phyloP scores from a whole-genome alignment of 2,113 vertebrate species.

The Sialia sialis region DNA sequence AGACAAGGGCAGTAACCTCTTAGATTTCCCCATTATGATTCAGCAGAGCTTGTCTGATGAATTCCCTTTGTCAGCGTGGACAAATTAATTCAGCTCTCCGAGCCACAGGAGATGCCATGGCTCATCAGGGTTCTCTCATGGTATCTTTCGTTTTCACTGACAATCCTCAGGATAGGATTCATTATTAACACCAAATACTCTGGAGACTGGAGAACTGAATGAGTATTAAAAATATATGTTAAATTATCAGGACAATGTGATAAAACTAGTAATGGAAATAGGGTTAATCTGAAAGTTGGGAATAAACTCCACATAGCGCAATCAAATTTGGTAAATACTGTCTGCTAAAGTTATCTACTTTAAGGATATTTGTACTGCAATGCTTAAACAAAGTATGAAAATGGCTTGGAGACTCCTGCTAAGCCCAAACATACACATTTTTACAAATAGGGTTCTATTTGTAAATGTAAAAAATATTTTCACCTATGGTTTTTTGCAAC shows the following conservation, averaged over 20 bases:
- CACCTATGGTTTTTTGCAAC: not conserved
- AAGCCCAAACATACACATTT: not conserved
- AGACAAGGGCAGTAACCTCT: not conserved
- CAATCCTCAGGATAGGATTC: accelerated
- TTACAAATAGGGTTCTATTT: not conserved
- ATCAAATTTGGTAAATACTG: not conserved
- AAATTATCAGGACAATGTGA: not conserved
- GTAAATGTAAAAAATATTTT: not conserved
- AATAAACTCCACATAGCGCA: not conserved
- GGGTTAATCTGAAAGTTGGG: not conserved
- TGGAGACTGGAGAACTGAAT: not conserved
- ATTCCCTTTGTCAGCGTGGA: not conserved
- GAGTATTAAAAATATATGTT: not conserved
- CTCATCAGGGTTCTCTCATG: accelerated
- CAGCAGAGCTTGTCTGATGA: not conserved
- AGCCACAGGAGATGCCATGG: not conserved
- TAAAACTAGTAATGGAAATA: not conserved
- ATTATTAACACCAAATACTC: not conserved
- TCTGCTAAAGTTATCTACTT: not conserved
- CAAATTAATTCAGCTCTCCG: not conserved
- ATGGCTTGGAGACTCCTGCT: not conserved
- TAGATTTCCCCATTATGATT: not conserved
- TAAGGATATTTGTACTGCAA: not conserved
- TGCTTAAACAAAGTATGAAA: not conserved
- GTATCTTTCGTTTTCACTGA: not conserved